Evolutionary conservation across 2,888 invertebrate genomes (phyloP).

Genomic region (Drosophila flavopinicola): DNA sequence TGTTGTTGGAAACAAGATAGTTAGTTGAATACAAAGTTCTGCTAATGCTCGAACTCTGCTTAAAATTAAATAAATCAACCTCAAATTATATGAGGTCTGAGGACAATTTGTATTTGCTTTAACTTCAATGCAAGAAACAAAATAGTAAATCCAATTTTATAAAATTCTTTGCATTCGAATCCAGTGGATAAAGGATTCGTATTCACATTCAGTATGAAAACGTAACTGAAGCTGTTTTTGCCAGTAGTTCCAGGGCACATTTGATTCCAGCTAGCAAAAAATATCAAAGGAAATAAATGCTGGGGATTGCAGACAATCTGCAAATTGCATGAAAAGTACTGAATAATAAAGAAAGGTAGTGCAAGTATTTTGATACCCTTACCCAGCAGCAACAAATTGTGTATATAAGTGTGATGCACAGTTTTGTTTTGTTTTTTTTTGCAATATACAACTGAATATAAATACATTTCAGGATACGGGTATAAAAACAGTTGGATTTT

Average conservation of each 20-base stretch:
- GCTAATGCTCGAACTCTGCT: background rate
- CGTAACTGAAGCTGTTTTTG: background rate
- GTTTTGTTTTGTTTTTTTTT: slow-evolving; percentile 12
- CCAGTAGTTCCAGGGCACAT: background rate
- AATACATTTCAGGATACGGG: slow-evolving; percentile 15
- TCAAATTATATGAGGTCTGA: no score
- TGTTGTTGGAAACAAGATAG: no score
- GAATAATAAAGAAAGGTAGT: background rate
- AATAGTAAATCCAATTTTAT: no score
- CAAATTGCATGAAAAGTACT: background rate
- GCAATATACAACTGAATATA: slow-evolving; percentile 8
- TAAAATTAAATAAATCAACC: background rate
- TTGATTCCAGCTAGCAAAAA: slow-evolving; percentile 17
- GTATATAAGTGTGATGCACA: slow-evolving; percentile 1
- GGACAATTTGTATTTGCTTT: no score
- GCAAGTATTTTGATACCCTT: slow-evolving; percentile 16
- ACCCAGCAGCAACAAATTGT: background rate
- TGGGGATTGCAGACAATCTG: slow-evolving; percentile 4
- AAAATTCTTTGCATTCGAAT: no score
- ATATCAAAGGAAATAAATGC: slow-evolving; percentile 16
- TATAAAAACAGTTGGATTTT: slow-evolving; percentile 8
- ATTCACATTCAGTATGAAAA: background rate
- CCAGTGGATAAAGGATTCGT: no score
- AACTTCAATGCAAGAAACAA: no score
- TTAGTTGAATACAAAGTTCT: background rate